Conservation (phyloP, 2,888 invertebrate species). For the Agrilus biguttatus region DNA sequence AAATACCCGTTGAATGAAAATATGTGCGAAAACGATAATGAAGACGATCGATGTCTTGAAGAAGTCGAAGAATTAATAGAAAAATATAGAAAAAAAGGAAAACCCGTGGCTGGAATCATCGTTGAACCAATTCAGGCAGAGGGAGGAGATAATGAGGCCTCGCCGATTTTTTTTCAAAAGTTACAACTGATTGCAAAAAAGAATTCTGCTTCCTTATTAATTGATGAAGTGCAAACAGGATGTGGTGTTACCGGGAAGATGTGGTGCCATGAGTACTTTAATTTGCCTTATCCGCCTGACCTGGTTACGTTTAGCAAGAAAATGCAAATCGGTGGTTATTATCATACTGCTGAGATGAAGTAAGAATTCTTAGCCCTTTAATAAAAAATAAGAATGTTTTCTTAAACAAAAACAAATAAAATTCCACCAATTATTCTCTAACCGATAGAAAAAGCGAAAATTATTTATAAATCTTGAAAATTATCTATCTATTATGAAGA, state of each 20-base stretch:
- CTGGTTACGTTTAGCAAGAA: conserved; percentile 91
- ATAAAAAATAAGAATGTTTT: too few relatives aligned
- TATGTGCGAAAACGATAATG: conserved; percentile 54
- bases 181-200: conserved; percentile 62
- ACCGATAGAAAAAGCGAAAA: too few relatives aligned
- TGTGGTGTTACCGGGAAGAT: conserved; percentile 88
- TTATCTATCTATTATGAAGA: too few relatives aligned
- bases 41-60: conserved; percentile 54
- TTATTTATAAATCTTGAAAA: too few relatives aligned
- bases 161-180: conserved; percentile 67
- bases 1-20: conserved; percentile 75
- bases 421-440: too few relatives aligned
- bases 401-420: too few relatives aligned
- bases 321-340: conserved; percentile 86
- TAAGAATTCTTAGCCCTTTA: conserved; percentile 28
- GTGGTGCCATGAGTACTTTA: conserved; percentile 88
- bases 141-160: conserved; percentile 85
- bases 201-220: conserved; percentile 59
- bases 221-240: conserved; percentile 94
- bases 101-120: conserved; percentile 73
- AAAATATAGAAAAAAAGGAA: conserved; percentile 44
- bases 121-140: conserved; percentile 90
- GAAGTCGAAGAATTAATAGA: conserved; percentile 54
- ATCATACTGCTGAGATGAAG: conserved; percentile 53
- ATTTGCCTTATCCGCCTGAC: conserved; percentile 67